Conservation (phyloP, 2,113 vertebrate species). For the Telmatochromis sp. region DNA sequence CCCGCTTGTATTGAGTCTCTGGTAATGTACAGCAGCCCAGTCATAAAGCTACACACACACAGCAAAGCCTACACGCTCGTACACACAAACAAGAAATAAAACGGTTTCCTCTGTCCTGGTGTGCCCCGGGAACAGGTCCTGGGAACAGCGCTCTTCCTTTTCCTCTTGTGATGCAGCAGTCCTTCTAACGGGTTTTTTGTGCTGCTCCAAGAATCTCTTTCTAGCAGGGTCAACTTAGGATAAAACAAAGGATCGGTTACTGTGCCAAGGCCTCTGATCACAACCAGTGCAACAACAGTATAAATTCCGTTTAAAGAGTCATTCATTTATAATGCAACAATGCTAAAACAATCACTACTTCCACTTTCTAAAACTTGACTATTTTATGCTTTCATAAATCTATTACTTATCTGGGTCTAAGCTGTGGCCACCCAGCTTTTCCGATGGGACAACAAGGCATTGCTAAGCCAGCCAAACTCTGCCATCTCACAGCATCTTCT, state of each 20-base stretch:
- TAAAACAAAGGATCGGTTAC: neutral
- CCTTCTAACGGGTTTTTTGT: neutral
- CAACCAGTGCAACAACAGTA: neutral
- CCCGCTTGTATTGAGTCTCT: neutral
- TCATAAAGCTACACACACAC: neutral
- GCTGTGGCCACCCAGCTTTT: neutral
- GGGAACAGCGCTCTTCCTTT: constrained; percentile 24
- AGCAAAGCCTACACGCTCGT: neutral
- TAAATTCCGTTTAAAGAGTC: neutral
- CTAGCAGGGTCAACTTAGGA: neutral
- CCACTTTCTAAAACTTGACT: neutral
- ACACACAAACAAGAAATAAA: neutral
- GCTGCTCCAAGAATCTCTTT: neutral
- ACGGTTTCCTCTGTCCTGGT: constrained; percentile 30
- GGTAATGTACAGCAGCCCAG: neutral
- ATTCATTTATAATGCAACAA: neutral
- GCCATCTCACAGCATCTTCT: neutral
- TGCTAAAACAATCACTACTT: neutral
- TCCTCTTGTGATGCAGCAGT: constrained; percentile 35
- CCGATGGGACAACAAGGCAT: neutral
- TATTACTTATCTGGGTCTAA: neutral
- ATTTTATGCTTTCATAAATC: neutral
- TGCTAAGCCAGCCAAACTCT: neutral
- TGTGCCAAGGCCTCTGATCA: neutral
- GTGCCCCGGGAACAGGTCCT: neutral